Conservation (phyloP, 2,113 vertebrate genomes). For the Vimba vimba region DNA sequence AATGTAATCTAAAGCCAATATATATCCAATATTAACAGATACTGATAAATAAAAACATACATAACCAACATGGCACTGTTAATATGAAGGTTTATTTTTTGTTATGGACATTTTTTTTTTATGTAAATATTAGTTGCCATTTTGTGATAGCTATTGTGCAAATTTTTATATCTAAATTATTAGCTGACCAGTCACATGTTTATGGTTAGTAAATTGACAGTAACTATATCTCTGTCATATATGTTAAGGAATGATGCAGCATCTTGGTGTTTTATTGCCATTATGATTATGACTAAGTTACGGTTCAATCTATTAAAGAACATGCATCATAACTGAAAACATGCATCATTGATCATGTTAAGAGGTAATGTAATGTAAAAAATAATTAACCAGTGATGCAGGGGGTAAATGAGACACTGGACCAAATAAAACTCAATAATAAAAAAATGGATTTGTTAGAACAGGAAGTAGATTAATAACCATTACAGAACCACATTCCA, state of each 20-base stretch:
- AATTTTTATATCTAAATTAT: background rate
- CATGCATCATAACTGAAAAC: slow-evolving; percentile 54
- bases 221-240: slow-evolving; percentile 40
- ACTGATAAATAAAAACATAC: background rate
- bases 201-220: slow-evolving; percentile 39
- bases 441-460: slow-evolving; percentile 28
- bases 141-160: background rate
- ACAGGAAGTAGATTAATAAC: slow-evolving; percentile 31
- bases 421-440: slow-evolving; percentile 11
- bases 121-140: background rate
- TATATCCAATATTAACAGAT: background rate
- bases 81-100: background rate
- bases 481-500: slow-evolving; percentile 46
- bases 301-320: background rate
- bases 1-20: background rate
- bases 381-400: slow-evolving; percentile 28
- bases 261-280: slow-evolving; percentile 7
- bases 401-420: background rate
- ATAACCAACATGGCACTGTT: background rate
- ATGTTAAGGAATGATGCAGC: slow-evolving; percentile 20
- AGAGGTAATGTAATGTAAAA: background rate
- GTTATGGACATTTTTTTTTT: background rate
- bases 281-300: background rate
- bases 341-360: slow-evolving; percentile 51
- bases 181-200: background rate